These are phyloP conservation scores for Thomomys bottae DNA, from an alignment of 2,113 vertebrate species.

Conservation along the genomic window DNA sequence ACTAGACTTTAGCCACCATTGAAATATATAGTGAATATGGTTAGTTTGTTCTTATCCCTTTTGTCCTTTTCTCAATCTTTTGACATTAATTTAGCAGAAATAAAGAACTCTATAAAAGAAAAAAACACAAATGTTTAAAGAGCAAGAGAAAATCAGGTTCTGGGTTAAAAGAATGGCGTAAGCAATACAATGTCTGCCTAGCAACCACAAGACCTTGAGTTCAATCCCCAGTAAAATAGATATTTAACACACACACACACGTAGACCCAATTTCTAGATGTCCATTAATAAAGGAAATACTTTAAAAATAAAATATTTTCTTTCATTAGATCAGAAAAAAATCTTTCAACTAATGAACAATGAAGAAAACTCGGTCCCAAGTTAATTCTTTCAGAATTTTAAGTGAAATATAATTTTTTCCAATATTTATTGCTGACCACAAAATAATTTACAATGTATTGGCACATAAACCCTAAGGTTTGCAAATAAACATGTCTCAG, in stretches of 20 bases:
- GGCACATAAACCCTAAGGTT: background rate
- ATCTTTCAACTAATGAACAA: background rate
- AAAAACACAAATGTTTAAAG: constrained; percentile 7
- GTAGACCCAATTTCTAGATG: too few relatives aligned
- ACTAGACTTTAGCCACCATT: background rate
- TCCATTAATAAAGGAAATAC: background rate
- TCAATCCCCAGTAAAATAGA: too few relatives aligned
- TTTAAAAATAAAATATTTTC: background rate
- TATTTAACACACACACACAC: too few relatives aligned
- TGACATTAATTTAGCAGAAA: constrained; percentile 41
- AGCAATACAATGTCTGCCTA: too few relatives aligned
- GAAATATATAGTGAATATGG: constrained; percentile 12
- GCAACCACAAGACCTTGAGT: too few relatives aligned
- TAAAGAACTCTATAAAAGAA: background rate
- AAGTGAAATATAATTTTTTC: background rate
- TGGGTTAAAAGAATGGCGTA: too few relatives aligned
- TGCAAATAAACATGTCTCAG: background rate
- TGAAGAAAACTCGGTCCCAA: background rate
- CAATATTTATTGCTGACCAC: background rate
- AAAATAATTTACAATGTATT: background rate
- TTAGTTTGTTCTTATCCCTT: constrained; percentile 23
- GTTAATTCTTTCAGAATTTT: background rate
- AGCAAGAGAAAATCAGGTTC: background rate
- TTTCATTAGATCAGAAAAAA: background rate
- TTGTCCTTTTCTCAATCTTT: constrained; percentile 44